A percentile compares a stretch with the other conserved stretches of the same genome.
phyloP scores from a whole-genome alignment of 2,113 vertebrate species.

The Albula glossodonta region DNA sequence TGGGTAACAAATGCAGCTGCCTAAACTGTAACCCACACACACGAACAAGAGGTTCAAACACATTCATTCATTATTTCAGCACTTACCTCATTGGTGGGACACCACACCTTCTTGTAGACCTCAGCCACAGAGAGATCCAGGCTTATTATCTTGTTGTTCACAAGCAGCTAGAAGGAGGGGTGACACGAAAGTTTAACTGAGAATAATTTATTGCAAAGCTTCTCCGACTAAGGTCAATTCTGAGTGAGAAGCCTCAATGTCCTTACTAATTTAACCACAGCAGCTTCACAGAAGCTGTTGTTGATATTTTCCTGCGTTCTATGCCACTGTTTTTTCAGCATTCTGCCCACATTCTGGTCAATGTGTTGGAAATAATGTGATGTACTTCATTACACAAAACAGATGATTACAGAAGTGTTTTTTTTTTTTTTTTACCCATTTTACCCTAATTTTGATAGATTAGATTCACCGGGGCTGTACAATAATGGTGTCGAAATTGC shows the following conservation, averaged over 20 bases:
- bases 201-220: background rate
- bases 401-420: no score
- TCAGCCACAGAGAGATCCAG: constrained; percentile 93
- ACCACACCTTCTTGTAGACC: constrained; percentile 99
- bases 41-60: background rate
- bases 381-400: no score
- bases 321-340: no score
- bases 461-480: no score
- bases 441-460: no score
- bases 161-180: constrained; percentile 79
- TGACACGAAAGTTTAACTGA: background rate
- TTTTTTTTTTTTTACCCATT: no score
- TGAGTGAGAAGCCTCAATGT: background rate
- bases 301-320: no score
- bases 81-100: constrained; percentile 94
- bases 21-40: background rate
- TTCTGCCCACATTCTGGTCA: no score
- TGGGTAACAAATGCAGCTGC: background rate
- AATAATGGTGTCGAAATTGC: no score
- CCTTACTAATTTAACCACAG: no score
- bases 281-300: no score
- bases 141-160: constrained; percentile 99
- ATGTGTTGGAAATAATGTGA: no score
- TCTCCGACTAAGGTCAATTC: background rate
- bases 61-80: background rate